These are phyloP conservation scores for Cryptus viduatorius DNA, from an alignment of 2,888 invertebrate genomes.

Conservation along the genomic window DNA sequence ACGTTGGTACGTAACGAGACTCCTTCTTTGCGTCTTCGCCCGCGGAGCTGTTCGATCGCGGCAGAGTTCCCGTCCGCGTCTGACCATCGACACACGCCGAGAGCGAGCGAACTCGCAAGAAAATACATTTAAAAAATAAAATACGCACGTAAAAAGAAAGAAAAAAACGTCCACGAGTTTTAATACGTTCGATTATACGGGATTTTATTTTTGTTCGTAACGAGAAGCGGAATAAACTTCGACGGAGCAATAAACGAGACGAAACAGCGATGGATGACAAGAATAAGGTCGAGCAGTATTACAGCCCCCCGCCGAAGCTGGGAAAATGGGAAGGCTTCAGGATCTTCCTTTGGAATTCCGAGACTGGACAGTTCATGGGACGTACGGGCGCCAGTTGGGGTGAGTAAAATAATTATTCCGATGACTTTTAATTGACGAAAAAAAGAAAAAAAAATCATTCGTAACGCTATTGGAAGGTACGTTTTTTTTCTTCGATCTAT, in stretches of 20 bases:
- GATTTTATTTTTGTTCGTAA: not conserved
- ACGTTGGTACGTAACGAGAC: constrained; percentile 66
- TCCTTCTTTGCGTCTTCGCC: constrained; percentile 80
- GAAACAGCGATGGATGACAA: constrained; percentile 72
- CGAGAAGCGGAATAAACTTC: constrained; percentile 10
- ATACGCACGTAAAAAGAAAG: not conserved
- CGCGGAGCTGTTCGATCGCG: constrained; percentile 79
- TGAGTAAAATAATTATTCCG: constrained; percentile 87
- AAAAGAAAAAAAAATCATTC: not conserved
- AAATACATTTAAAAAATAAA: not conserved
- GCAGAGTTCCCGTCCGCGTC: constrained; percentile 71
- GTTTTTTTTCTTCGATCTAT: not conserved
- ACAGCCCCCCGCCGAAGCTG: constrained; percentile 91
- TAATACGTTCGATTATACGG: no score
- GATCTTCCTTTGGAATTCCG: constrained; percentile 96
- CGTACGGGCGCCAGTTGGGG: constrained; percentile 98
- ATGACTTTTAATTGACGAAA: not conserved
- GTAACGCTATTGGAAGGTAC: not conserved
- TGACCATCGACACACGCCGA: constrained; percentile 58
- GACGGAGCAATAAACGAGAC: constrained; percentile 21
- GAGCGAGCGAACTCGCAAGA: not conserved
- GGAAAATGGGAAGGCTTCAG: constrained; percentile 94
- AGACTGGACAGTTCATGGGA: constrained; percentile 96
- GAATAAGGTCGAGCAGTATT: constrained; percentile 92
- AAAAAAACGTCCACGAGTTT: not conserved